These are phyloP conservation scores for Ancistrus triradiatus DNA, from an alignment of 2,113 vertebrate genomes.

Conservation along the genomic window DNA sequence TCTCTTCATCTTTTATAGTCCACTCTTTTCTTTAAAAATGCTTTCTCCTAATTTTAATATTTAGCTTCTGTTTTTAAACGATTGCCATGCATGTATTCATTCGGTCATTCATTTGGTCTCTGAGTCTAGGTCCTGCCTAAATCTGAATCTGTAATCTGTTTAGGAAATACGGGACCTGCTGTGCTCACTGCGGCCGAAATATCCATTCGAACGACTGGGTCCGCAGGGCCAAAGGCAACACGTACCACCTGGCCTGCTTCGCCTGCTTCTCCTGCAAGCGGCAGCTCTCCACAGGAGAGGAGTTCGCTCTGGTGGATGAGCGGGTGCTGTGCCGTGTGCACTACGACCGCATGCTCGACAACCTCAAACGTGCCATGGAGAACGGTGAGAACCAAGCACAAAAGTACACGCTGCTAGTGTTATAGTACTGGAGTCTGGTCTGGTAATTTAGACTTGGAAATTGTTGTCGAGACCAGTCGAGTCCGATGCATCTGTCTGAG, in stretches of 20 bases:
- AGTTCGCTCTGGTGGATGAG: conserved; percentile 95
- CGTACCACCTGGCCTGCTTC: conserved; percentile 95
- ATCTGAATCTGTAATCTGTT: conserved; percentile 38
- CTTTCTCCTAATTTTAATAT: no score
- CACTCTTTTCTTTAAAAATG: no score
- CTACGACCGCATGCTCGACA: conserved; percentile 97
- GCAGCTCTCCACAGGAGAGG: conserved; percentile 94
- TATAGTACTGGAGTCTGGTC: no score
- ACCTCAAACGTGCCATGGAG: conserved; percentile 92
- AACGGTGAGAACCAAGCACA: conserved; percentile 73
- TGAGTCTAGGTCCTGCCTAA: no score
- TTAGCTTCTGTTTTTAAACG: no score
- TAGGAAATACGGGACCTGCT: conserved; percentile 93
- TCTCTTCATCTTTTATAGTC: no score
- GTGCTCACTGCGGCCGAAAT: conserved; percentile 90
- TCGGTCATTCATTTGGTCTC: no score
- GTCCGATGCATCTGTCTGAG: no score
- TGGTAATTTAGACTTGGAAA: no score
- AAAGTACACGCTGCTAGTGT: no score
- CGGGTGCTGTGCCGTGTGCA: conserved; percentile 93
- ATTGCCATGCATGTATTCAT: no score
- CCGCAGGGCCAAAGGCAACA: conserved; percentile 89
- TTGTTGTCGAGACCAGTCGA: no score
- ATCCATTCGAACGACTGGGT: conserved; percentile 98
- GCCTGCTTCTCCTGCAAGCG: conserved; percentile 98